Percentiles rank a stretch among this genome's conserved stretches.
phyloP scores from a whole-genome alignment of 2,888 invertebrate genomes.

The Lapara coniferarum region DNA sequence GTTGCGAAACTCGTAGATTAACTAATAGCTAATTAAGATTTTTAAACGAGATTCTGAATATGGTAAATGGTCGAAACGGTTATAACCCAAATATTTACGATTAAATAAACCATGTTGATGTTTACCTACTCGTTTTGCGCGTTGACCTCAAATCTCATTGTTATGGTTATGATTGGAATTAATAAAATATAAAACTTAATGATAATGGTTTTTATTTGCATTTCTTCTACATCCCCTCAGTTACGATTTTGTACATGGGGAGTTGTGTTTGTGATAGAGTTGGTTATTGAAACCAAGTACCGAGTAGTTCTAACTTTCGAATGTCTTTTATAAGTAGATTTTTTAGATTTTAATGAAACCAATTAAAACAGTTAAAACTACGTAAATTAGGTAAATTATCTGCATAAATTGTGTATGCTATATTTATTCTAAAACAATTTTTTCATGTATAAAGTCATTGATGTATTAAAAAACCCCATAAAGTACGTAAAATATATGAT shows the following conservation, averaged over 20 bases:
- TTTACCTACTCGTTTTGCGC: neutral
- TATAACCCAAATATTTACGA: conserved; percentile 1
- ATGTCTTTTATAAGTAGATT: too few species aligned
- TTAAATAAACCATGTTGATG: conserved; percentile 6
- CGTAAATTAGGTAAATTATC: too few species aligned
- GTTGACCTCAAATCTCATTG: conserved; percentile 5
- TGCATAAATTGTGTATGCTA: too few species aligned
- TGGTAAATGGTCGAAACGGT: neutral
- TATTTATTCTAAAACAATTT: too few species aligned
- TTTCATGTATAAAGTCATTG: too few species aligned
- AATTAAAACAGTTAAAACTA: too few species aligned
- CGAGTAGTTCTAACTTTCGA: too few species aligned
- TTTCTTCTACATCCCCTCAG: neutral
- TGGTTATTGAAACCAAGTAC: neutral
- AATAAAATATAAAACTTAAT: conserved; percentile 4
- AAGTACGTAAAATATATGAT: too few species aligned
- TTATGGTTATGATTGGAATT: conserved; percentile 12
- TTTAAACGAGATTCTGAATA: conserved; percentile 7
- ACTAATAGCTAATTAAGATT: conserved; percentile 25
- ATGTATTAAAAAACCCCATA: too few species aligned
- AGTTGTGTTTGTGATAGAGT: neutral
- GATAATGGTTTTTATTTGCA: conserved; percentile 10
- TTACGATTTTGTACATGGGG: neutral
- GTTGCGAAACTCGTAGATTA: conserved; percentile 23
- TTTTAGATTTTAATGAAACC: too few species aligned